Evolutionary conservation across 2,113 vertebrate genomes (phyloP).

Genomic region (Sebastes fasciatus): DNA sequence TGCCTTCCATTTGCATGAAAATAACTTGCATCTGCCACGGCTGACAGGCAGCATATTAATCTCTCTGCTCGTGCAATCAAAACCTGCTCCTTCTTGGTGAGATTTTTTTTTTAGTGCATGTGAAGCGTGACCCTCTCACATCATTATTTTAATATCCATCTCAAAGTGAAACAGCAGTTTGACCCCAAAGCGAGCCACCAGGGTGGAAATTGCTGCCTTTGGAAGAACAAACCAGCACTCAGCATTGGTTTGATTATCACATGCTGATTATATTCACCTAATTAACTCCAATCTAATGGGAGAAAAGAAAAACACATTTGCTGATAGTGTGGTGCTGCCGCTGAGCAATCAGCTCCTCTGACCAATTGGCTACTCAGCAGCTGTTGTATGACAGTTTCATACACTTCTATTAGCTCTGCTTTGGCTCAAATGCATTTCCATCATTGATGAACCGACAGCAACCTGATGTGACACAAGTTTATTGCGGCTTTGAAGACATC

Average conservation of each 20-base stretch:
- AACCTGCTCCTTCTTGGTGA: conserved; percentile 64
- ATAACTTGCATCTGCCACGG: conserved; percentile 82
- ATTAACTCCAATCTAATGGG: conserved; percentile 73
- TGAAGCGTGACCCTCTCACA: conserved; percentile 67
- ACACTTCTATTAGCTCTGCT: conserved; percentile 6
- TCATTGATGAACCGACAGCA: background rate
- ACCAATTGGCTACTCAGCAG: conserved; percentile 23
- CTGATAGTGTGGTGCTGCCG: conserved; percentile 9
- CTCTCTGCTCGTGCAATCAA: conserved; percentile 72
- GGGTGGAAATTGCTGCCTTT: conserved; percentile 68
- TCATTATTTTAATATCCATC: conserved; percentile 78
- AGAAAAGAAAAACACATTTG: conserved; percentile 20
- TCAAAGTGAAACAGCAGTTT: conserved; percentile 68
- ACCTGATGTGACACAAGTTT: background rate
- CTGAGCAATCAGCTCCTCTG: conserved; percentile 34
- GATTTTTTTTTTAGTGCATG: conserved; percentile 47
- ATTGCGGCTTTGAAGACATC: conserved; percentile 16
- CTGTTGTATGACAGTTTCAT: conserved; percentile 19
- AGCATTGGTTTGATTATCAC: conserved; percentile 70
- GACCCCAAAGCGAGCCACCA: conserved; percentile 61
- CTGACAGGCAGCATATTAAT: conserved; percentile 79
- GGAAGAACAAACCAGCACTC: conserved; percentile 63
- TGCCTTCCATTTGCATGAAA: conserved; percentile 84
- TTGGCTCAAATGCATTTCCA: conserved; percentile 7
- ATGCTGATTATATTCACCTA: conserved; percentile 72